Percentiles rank a stretch among this genome's conserved stretches.
Evolutionary conservation across 2,797 vertebrate genomes (phyloP).

Genomic region (Sarcoramphus papa): DNA sequence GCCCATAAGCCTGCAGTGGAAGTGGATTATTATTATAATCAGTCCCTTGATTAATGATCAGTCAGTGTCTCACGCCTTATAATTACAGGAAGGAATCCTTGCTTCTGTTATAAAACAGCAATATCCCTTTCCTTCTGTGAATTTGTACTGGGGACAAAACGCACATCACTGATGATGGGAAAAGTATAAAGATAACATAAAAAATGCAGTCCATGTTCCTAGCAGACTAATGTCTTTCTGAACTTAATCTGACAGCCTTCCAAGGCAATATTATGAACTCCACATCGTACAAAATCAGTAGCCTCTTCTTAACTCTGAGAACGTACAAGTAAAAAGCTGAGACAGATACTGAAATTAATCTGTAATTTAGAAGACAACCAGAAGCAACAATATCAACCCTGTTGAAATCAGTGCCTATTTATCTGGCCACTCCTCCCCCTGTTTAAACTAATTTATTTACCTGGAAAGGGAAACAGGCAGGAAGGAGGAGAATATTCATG

Average conservation of each 20-base stretch:
- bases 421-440: neutral
- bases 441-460: neutral
- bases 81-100: conserved; percentile 36
- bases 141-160: neutral
- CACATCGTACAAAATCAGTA: neutral
- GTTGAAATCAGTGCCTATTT: neutral
- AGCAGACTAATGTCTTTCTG: neutral
- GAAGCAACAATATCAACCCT: neutral
- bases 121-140: neutral
- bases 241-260: neutral
- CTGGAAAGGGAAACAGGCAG: neutral
- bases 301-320: neutral
- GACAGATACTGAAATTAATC: neutral
- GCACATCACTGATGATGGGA: neutral
- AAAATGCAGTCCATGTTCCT: neutral
- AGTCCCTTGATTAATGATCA: conserved; percentile 32
- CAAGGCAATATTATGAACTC: neutral
- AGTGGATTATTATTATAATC: conserved; percentile 28
- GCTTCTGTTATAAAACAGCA: neutral
- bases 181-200: neutral
- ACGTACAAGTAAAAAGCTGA: neutral
- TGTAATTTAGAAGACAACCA: fast-evolving
- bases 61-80: neutral
- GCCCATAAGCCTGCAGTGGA: neutral
- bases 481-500: neutral